Base-by-base conservation (phyloP, 2,113 vertebrate species). In the Scartelaos histophorus region DNA sequence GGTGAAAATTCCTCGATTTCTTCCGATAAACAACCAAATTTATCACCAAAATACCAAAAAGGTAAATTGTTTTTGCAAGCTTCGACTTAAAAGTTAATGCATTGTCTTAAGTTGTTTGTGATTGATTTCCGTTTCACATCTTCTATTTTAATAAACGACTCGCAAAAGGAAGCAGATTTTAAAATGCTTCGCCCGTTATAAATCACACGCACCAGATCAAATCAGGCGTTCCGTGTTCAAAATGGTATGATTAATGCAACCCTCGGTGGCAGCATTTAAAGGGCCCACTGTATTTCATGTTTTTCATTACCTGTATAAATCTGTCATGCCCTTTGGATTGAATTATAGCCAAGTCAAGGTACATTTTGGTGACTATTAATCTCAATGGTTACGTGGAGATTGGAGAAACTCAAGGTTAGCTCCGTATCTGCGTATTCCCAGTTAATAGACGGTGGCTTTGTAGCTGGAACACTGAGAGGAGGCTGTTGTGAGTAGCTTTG, bases 341-440 rank as follows among this genome's bases (percentile, higher is more conserved):
- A 93, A 89, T 92, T 89, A 90, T 81, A 22, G 74, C 81, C 85
- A 82, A 58, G 85, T 91, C 89, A 84, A 43, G 11, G 78, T 47
- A 54, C 85, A 73, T 85, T 64, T 72, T 64, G 70, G 53, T 73
- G 68, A 51, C 83, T 87, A 87, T 91, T 91, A 82, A 89, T 92
- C 90, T 87, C 74, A 84, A 57, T 79, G 65, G 73, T 69, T 58
- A 15, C 25, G 38, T 75, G 82, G 79, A 74, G 74, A 74, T 71
- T 7, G 69, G 76, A 66, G 78, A 64, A 62, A 81, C 71, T 88
- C 88, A 91, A 89, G 81, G 89, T 87, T 82, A 77, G 49, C 46
- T 21, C 56, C 6, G 80, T 88, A 88, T 90, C 86, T 88, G 85
- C 85, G 86, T 87, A 71, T 85, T 87, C 85, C 71, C 79, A 61